These are phyloP conservation scores for Xanthia togata DNA, from an alignment of 2,888 invertebrate genomes.

Conservation along the genomic window DNA sequence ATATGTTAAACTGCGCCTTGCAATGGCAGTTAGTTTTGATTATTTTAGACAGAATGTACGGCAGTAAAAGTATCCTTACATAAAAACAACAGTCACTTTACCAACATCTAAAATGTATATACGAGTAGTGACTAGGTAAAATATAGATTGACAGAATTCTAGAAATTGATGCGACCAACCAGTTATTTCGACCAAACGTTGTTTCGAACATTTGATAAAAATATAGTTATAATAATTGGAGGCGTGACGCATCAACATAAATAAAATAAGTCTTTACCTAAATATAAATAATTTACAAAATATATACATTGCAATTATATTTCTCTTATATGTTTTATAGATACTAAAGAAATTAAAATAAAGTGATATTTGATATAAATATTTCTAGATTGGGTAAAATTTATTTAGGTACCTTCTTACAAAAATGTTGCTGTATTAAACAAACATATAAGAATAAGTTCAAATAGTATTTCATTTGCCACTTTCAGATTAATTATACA, in stretches of 20 bases:
- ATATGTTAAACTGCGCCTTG: conserved; percentile 6
- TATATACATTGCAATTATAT: conserved; percentile 60
- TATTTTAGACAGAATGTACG: conserved; percentile 9
- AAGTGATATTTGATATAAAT: conserved; percentile 12
- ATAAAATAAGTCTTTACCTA: conserved; percentile 46
- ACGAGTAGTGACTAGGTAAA: conserved; percentile 70
- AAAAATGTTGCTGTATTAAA: conserved; percentile 8
- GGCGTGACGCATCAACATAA: conserved; percentile 51
- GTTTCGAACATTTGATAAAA: conserved; percentile 4
- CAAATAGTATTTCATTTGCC: neutral
- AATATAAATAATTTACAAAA: conserved; percentile 60
- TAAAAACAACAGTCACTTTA: conserved; percentile 47
- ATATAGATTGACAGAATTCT: conserved; percentile 50
- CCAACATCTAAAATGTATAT: conserved; percentile 45
- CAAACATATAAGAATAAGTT: conserved; percentile 25
- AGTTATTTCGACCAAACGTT: neutral
- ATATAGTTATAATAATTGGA: conserved; percentile 5
- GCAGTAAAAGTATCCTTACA: conserved; percentile 10
- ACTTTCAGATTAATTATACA: neutral
- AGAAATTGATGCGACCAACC: conserved; percentile 55
- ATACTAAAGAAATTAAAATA: conserved; percentile 25
- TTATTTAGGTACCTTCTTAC: neutral
- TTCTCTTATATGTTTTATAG: conserved; percentile 23
- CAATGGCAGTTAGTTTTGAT: conserved; percentile 22
- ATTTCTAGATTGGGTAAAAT: conserved; percentile 2